These are phyloP conservation scores for Drosophila malerkotliana DNA, from an alignment of 1,140 invertebrate species.

Conservation along the genomic window DNA sequence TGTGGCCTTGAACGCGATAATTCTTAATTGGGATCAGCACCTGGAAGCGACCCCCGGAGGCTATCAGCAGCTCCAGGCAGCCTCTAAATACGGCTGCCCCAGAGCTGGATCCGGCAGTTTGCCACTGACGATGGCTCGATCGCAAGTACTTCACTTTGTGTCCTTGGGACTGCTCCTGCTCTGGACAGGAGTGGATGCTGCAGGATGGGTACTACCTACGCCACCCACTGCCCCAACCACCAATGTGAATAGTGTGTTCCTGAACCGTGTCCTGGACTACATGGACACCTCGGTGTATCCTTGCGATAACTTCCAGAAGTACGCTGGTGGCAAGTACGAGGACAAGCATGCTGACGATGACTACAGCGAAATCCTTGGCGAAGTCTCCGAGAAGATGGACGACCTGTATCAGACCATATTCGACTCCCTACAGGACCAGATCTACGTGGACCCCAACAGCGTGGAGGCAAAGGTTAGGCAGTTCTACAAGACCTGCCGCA, in stretches of 20 bases:
- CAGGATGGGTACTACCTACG: slow-evolving; percentile 7
- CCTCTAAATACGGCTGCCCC: slow-evolving; percentile 16
- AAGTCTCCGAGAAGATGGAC: slow-evolving; percentile 52
- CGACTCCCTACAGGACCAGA: neutral
- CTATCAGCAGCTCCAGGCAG: neutral
- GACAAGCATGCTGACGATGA: slow-evolving; percentile 15
- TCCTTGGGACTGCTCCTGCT: slow-evolving; percentile 6
- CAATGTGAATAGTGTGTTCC: neutral
- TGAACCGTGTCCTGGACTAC: slow-evolving; percentile 8
- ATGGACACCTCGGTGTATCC: slow-evolving; percentile 21
- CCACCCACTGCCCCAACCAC: neutral
- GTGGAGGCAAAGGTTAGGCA: slow-evolving; percentile 44
- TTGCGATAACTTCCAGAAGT: slow-evolving; percentile 23
- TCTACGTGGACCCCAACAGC: slow-evolving; percentile 5
- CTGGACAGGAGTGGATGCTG: slow-evolving; percentile 1
- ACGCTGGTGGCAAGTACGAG: slow-evolving; percentile 61
- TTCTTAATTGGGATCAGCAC: slow-evolving; percentile 9
- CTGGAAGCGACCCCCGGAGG: neutral
- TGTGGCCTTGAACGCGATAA: neutral
- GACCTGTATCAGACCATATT: slow-evolving; percentile 31
- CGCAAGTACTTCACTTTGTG: neutral
- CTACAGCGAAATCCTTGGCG: slow-evolving; percentile 46
- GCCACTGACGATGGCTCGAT: slow-evolving; percentile 12
- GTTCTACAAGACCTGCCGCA: slow-evolving; percentile 47
- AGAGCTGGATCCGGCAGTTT: slow-evolving; percentile 3